phyloP scores from a whole-genome alignment of 2,113 vertebrate species.

The Hyaena hyaena region DNA sequence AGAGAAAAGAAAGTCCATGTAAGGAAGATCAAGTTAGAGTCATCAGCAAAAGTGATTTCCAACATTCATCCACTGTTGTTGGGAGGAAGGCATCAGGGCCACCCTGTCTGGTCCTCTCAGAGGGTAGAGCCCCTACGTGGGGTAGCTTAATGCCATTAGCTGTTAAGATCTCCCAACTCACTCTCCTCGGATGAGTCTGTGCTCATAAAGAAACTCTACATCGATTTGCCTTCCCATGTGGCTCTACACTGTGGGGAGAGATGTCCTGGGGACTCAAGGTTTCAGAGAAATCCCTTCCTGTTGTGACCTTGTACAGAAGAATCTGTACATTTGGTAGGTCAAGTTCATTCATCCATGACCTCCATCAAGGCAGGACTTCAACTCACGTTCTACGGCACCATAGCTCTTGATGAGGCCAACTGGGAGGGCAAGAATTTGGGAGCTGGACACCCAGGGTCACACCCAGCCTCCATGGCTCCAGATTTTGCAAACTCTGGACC shows the following conservation, averaged over 20 bases:
- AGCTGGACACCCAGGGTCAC: background rate
- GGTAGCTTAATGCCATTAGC: background rate
- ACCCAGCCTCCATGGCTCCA: fast-evolving
- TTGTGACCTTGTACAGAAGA: background rate
- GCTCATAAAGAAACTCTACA: background rate
- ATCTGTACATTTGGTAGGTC: background rate
- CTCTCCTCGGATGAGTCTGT: no score
- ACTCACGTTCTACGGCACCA: background rate
- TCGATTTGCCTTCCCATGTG: background rate
- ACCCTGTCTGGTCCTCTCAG: background rate
- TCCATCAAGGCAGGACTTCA: no score
- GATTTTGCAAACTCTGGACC: no score
- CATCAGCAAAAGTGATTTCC: background rate
- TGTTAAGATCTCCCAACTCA: background rate
- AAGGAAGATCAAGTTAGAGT: background rate
- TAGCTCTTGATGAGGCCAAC: background rate
- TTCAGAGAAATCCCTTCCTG: background rate
- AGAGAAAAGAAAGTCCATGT: background rate
- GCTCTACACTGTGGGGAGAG: fast-evolving
- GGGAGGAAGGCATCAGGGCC: background rate
- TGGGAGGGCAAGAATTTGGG: background rate
- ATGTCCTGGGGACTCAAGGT: no score
- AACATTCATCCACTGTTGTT: background rate
- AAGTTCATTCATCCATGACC: background rate
- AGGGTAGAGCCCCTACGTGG: no score